Percentiles rank a stretch among this genome's conserved stretches.
Conservation (phyloP, 1,140 invertebrate species). For the Argopecten irradians region DNA sequence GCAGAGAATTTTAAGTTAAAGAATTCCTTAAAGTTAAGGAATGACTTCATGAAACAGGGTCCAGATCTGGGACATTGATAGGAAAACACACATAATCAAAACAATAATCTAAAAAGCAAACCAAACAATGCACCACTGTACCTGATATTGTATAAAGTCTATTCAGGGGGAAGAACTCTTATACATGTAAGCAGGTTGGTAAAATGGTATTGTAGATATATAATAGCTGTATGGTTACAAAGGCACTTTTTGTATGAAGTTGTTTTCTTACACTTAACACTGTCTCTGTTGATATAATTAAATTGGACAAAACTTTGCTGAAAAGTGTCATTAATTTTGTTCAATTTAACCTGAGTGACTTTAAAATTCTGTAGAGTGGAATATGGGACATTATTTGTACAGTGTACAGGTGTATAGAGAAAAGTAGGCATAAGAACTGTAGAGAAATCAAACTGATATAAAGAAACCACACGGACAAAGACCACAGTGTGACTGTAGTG, state of each 20-base stretch:
- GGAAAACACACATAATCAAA: too few species aligned
- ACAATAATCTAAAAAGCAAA: too few species aligned
- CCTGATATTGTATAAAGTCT: too few species aligned
- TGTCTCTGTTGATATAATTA: not conserved
- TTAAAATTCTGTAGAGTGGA: not conserved
- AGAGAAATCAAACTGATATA: not conserved
- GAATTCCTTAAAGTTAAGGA: too few species aligned
- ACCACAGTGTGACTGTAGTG: not conserved
- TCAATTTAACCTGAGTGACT: not conserved
- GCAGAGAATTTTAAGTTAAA: too few species aligned
- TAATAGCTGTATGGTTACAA: not conserved
- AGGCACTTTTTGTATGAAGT: not conserved
- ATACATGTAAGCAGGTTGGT: not conserved
- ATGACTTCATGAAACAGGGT: too few species aligned
- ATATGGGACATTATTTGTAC: not conserved
- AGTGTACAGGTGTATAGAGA: not conserved
- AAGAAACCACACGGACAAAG: not conserved
- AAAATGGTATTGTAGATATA: not conserved
- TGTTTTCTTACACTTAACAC: not conserved
- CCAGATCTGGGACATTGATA: too few species aligned
- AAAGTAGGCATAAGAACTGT: conserved; percentile 10
- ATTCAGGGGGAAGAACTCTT: not conserved
- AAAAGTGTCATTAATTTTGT: not conserved
- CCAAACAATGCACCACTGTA: too few species aligned
- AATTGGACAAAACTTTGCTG: not conserved